A percentile compares a stretch with the other conserved stretches of the same genome.
Evolutionary conservation across 2,113 vertebrate species (phyloP).

Genomic region (Xenus cinereus): DNA sequence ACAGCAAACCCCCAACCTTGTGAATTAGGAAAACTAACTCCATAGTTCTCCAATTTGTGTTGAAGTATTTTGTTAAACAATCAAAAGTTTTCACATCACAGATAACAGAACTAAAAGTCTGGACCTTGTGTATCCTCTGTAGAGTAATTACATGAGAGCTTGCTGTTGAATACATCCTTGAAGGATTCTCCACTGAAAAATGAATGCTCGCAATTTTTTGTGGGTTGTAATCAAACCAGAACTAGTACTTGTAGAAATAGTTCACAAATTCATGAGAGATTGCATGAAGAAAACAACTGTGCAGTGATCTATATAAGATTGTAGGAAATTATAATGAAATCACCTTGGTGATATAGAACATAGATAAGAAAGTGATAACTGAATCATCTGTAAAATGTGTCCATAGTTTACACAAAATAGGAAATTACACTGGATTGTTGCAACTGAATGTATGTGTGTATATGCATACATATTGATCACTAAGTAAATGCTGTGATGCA

Average conservation of each 20-base stretch:
- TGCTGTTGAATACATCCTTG: not conserved
- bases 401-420: not conserved
- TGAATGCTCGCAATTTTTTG: not conserved
- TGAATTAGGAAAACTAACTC: not conserved
- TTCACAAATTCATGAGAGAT: not conserved
- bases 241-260: not conserved
- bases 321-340: not conserved
- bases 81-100: not conserved
- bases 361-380: not conserved
- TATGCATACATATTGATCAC: too few relatives aligned
- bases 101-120: not conserved
- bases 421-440: not conserved
- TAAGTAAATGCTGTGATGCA: too few relatives aligned
- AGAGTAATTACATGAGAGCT: not conserved
- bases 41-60: not conserved
- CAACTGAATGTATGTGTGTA: too few relatives aligned
- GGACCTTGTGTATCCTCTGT: not conserved
- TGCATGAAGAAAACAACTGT: not conserved
- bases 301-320: not conserved
- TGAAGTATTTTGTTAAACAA: not conserved
- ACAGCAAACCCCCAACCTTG: not conserved
- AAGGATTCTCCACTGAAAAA: not conserved
- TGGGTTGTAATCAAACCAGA: not conserved
- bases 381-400: not conserved
- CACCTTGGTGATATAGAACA: not conserved